Percentiles rank a stretch among this genome's conserved stretches.
phyloP scores from a whole-genome alignment of 1,140 invertebrate species.

The Hetaerina americana region DNA sequence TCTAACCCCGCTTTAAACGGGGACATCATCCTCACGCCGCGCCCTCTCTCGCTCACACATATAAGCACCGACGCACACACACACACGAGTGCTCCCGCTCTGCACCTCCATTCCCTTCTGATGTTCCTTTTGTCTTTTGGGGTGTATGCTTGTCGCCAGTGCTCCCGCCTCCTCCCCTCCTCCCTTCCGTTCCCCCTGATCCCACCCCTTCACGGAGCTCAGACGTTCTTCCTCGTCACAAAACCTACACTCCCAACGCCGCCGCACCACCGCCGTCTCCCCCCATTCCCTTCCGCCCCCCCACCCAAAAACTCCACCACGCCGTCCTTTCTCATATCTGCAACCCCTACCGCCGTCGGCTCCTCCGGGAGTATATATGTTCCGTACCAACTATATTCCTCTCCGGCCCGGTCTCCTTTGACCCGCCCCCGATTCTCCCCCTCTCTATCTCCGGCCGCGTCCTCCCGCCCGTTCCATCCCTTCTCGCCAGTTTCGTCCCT shows the following conservation, averaged over 20 bases:
- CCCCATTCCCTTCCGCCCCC: no score
- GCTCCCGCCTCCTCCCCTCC: no score
- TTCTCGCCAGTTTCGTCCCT: not conserved
- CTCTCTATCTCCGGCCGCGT: no score
- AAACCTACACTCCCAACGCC: not conserved
- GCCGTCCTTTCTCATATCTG: not conserved
- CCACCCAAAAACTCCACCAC: no score
- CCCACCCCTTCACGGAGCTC: not conserved
- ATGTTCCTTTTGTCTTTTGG: not conserved
- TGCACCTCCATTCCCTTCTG: not conserved
- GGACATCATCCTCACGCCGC: no score
- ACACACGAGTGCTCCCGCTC: no score
- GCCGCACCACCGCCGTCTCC: no score
- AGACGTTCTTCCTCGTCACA: not conserved
- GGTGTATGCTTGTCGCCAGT: not conserved
- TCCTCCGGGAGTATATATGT: not conserved
- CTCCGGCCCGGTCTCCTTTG: not conserved
- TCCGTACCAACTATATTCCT: not conserved
- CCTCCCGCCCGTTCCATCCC: not conserved
- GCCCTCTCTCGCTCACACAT: no score
- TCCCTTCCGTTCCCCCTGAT: no score
- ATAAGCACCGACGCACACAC: no score
- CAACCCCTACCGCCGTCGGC: not conserved
- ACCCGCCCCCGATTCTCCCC: no score
- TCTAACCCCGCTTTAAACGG: no score